These are phyloP conservation scores for Bombus superbus DNA, from an alignment of 1,140 invertebrate species.

Conservation along the genomic window DNA sequence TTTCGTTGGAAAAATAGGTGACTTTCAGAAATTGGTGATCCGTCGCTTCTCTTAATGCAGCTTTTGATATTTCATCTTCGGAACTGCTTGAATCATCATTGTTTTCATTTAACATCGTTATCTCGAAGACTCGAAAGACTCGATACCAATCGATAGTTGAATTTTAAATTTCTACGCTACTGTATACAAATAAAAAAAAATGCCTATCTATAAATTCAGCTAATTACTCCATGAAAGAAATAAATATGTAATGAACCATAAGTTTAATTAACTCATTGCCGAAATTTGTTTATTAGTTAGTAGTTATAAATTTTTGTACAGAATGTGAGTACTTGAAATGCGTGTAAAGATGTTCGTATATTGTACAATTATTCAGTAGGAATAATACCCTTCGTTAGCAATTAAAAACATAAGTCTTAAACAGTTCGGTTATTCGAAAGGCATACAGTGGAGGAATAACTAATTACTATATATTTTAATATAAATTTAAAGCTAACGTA, in stretches of 20 bases:
- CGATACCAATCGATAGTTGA: slow-evolving; percentile 17
- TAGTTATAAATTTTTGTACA: slow-evolving; percentile 53
- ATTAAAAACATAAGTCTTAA: slow-evolving; percentile 40
- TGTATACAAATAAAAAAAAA: not conserved
- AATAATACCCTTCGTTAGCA: slow-evolving; percentile 39
- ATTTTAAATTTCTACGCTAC: not conserved
- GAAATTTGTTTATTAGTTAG: slow-evolving; percentile 54
- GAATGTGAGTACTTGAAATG: slow-evolving; percentile 44
- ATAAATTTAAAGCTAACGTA: slow-evolving; percentile 8
- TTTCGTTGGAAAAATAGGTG: not conserved
- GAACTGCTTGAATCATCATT: slow-evolving; percentile 52
- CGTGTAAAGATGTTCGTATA: slow-evolving; percentile 49
- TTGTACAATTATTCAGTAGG: slow-evolving; percentile 46
- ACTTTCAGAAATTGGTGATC: slow-evolving; percentile 60
- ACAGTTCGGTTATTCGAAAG: slow-evolving; percentile 12
- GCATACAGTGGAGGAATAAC: not conserved
- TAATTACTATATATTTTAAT: slow-evolving; percentile 8
- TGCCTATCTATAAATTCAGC: too few species aligned
- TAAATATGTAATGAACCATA: slow-evolving; percentile 1
- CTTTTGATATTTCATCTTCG: slow-evolving; percentile 58
- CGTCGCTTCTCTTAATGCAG: slow-evolving; percentile 55
- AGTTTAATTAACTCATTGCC: slow-evolving; percentile 44
- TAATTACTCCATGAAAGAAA: not conserved
- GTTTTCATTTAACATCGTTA: slow-evolving; percentile 26
- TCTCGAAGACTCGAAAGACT: slow-evolving; percentile 10